These are phyloP conservation scores for Lacanobia wlatinum DNA, from an alignment of 2,888 invertebrate genomes.

Conservation along the genomic window DNA sequence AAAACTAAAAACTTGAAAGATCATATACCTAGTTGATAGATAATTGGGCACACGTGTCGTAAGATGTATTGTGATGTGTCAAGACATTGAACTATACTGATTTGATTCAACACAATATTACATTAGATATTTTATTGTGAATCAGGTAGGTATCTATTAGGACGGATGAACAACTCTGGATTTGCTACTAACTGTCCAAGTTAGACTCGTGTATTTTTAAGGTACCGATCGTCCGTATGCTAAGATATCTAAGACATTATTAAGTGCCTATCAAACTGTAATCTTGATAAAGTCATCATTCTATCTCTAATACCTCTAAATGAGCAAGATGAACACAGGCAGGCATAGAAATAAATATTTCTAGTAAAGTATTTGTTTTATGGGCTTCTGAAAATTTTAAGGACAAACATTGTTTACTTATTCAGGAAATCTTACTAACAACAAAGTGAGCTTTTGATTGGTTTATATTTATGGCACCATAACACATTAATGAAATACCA, in stretches of 20 bases:
- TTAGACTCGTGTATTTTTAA: too few relatives aligned
- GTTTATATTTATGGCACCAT: neutral
- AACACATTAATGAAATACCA: neutral
- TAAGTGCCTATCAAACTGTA: too few relatives aligned
- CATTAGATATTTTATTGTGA: neutral
- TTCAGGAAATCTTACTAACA: neutral
- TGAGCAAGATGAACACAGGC: neutral
- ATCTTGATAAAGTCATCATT: too few relatives aligned
- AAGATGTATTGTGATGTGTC: neutral
- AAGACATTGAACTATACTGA: conserved; percentile 19
- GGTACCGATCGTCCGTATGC: too few relatives aligned
- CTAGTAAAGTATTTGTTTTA: neutral
- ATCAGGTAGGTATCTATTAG: neutral
- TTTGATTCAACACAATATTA: conserved; percentile 28
- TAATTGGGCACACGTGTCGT: neutral
- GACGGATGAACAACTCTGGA: too few relatives aligned
- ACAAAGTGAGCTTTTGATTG: neutral
- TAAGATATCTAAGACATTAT: too few relatives aligned
- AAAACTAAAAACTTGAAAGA: too few relatives aligned
- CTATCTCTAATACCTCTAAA: neutral
- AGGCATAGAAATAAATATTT: neutral
- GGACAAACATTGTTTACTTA: neutral
- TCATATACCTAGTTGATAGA: too few relatives aligned
- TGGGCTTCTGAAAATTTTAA: neutral
- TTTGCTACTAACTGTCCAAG: too few relatives aligned